Evolutionary conservation across 2,888 invertebrate genomes (phyloP).

Genomic region (Pandemis heparana): DNA sequence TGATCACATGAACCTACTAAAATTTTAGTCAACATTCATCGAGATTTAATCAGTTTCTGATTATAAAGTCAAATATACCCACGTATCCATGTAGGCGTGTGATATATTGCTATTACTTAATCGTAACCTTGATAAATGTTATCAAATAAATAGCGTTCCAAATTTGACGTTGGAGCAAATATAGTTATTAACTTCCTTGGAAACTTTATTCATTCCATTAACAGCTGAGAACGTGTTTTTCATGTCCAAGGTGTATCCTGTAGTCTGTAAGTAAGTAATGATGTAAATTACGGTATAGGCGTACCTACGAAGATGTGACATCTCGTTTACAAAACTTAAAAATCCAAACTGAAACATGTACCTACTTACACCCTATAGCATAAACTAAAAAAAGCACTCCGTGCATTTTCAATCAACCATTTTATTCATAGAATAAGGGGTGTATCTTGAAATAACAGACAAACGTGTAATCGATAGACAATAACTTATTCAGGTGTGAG

Average conservation of each 20-base stretch:
- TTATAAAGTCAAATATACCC: slow-evolving; percentile 31
- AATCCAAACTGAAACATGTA: too few species aligned
- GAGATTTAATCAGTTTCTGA: slow-evolving; percentile 5
- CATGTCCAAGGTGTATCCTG: too few species aligned
- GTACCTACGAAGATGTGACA: too few species aligned
- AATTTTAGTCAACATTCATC: too few species aligned
- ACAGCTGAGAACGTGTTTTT: neutral
- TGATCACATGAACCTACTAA: too few species aligned
- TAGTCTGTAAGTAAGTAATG: neutral
- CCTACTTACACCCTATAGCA: neutral
- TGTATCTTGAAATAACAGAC: slow-evolving; percentile 41
- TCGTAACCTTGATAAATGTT: slow-evolving; percentile 7
- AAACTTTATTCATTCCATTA: neutral
- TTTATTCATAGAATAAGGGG: slow-evolving; percentile 45
- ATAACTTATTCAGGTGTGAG: slow-evolving; percentile 79
- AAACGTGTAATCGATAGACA: slow-evolving; percentile 56
- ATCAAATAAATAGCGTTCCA: slow-evolving; percentile 5
- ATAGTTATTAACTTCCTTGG: neutral
- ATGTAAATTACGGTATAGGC: too few species aligned
- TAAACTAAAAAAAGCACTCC: neutral
- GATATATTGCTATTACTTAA: slow-evolving; percentile 4
- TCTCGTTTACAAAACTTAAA: too few species aligned
- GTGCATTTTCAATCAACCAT: neutral
- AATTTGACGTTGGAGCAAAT: neutral
- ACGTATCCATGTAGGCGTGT: slow-evolving; percentile 21